Percentiles rank a stretch among this genome's conserved stretches.
These are phyloP conservation scores for Peromyscus leucopus DNA, from an alignment of 2,113 vertebrate species.

Conservation along the genomic window DNA sequence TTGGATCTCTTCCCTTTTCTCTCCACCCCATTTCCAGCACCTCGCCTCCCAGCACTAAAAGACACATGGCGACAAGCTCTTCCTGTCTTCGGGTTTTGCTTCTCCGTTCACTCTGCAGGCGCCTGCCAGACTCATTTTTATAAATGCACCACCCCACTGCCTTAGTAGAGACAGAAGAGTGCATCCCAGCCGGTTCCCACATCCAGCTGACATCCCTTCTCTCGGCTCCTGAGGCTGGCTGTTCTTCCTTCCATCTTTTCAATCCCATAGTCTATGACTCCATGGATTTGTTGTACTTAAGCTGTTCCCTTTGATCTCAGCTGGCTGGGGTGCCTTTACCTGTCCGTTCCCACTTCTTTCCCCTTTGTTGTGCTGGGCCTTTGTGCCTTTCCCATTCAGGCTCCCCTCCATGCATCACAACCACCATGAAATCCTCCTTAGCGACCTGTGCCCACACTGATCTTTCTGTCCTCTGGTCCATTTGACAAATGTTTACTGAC, in stretches of 20 bases:
- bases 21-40: not conserved
- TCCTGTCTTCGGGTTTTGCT: not conserved
- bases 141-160: not conserved
- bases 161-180: not conserved
- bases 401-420: not conserved
- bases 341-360: not conserved
- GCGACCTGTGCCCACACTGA: not conserved
- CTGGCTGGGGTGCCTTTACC: not conserved
- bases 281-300: not conserved
- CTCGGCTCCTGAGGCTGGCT: not conserved
- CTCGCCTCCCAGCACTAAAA: not conserved
- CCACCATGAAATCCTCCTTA: not conserved
- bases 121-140: not conserved
- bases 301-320: not conserved
- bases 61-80: not conserved
- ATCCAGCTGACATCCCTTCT: not conserved
- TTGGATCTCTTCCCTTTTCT: not conserved
- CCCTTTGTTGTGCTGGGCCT: not conserved
- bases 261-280: not conserved
- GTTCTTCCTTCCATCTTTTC: not conserved
- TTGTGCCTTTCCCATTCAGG: not conserved
- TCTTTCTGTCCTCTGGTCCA: conserved; percentile 5
- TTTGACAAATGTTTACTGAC: not conserved
- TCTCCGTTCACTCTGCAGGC: not conserved
- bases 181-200: not conserved